These are phyloP conservation scores for Apolygus lucorum DNA, from an alignment of 1,140 invertebrate species.

Conservation along the genomic window DNA sequence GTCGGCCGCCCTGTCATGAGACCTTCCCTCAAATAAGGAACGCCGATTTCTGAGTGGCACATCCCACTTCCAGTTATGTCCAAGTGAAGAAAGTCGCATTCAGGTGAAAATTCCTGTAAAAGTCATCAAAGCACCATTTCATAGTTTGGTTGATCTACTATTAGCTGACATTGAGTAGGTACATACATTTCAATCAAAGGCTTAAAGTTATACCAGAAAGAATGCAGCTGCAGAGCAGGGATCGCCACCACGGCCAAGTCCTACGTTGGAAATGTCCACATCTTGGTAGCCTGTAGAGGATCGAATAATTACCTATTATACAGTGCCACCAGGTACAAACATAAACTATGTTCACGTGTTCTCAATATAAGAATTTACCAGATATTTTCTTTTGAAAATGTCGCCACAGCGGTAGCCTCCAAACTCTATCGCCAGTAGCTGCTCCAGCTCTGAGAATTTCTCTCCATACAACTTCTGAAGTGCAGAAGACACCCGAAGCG, in stretches of 20 bases:
- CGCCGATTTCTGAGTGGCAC: conserved; percentile 45
- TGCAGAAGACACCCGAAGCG: conserved; percentile 45
- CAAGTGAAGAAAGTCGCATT: conserved; percentile 72
- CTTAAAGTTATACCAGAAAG: conserved; percentile 36
- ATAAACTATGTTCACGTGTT: too few relatives aligned
- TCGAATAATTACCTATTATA: not conserved
- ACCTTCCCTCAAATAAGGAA: conserved; percentile 43
- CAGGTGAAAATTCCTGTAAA: conserved; percentile 65
- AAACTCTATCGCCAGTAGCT: conserved; percentile 47
- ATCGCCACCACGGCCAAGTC: conserved; percentile 39
- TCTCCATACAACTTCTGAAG: conserved; percentile 38
- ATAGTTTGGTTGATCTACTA: too few relatives aligned
- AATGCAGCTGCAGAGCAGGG: conserved; percentile 51
- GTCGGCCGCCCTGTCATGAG: conserved; percentile 55
- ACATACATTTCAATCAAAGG: too few relatives aligned
- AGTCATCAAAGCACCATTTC: too few relatives aligned
- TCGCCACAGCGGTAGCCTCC: conserved; percentile 49
- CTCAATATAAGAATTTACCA: too few relatives aligned
- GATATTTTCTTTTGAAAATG: conserved; percentile 44
- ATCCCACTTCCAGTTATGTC: conserved; percentile 69
- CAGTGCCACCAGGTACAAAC: too few relatives aligned
- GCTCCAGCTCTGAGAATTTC: conserved; percentile 38
- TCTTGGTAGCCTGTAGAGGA: conserved; percentile 37
- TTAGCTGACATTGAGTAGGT: too few relatives aligned
- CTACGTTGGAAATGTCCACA: conserved; percentile 48